These are phyloP conservation scores for Apis cerana DNA, from an alignment of 1,140 invertebrate species.

Conservation along the genomic window DNA sequence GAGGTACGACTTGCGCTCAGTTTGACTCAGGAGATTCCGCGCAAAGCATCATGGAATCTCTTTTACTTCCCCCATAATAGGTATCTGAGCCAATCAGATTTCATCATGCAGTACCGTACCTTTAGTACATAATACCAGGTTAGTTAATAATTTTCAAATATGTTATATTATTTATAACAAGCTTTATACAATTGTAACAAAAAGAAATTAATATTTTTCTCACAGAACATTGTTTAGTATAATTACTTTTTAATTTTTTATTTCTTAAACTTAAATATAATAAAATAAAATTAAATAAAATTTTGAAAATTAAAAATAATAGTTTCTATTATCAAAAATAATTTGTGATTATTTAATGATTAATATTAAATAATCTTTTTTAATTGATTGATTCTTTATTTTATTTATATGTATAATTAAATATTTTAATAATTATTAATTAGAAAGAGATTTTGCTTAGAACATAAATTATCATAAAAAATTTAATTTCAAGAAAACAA, in stretches of 20 bases:
- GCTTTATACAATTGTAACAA: background rate
- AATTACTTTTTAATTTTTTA: background rate
- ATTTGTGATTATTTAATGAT: too few species aligned
- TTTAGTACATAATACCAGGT: background rate
- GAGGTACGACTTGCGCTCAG: conserved; percentile 48
- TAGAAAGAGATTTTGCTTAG: background rate
- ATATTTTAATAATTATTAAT: background rate
- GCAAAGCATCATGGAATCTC: conserved; percentile 66
- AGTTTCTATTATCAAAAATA: background rate
- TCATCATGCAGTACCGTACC: conserved; percentile 25
- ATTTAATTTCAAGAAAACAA: too few species aligned
- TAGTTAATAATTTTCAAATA: background rate
- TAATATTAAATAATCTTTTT: background rate
- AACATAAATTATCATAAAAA: background rate
- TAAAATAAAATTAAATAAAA: background rate
- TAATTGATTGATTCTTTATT: background rate
- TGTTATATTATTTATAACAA: background rate
- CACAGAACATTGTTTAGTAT: background rate
- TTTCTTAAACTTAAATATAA: background rate
- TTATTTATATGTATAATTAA: background rate
- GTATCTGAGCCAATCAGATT: conserved; percentile 49
- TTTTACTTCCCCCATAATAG: conserved; percentile 5
- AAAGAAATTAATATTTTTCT: background rate
- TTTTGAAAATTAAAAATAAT: background rate
- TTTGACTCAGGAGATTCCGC: conserved; percentile 56